phyloP scores from a whole-genome alignment of 2,113 vertebrate species.

The Notarius quadriscutis region DNA sequence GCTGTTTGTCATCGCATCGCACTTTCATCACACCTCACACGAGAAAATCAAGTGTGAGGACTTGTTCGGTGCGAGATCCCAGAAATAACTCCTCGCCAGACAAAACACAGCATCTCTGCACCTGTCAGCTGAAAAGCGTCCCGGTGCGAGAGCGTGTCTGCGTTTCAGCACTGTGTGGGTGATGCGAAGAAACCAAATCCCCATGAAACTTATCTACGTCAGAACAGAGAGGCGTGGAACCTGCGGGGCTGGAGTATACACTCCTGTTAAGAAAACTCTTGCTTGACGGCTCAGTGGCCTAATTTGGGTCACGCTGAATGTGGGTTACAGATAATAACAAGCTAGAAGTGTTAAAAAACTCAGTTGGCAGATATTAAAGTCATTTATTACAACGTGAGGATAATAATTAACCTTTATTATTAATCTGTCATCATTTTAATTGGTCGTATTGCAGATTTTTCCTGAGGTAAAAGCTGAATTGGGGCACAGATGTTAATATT shows the following conservation, averaged over 20 bases:
- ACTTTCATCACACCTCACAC: conserved; percentile 44
- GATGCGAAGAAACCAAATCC: not conserved
- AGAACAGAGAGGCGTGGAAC: not conserved
- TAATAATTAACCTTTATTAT: conserved; percentile 3
- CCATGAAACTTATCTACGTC: conserved; percentile 12
- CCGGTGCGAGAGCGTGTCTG: not conserved
- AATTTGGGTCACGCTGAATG: not conserved
- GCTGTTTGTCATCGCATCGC: conserved; percentile 46
- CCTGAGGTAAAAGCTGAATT: not conserved
- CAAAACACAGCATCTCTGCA: conserved; percentile 17
- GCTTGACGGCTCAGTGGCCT: conserved; percentile 26
- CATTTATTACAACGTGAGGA: not conserved
- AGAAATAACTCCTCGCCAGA: conserved; percentile 27
- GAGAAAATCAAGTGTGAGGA: conserved; percentile 39
- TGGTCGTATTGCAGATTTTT: not conserved
- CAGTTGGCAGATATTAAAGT: not conserved
- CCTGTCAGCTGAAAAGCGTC: conserved; percentile 18
- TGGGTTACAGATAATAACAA: conserved; percentile 10
- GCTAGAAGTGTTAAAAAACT: conserved; percentile 1
- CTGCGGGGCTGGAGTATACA: not conserved
- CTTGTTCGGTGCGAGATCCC: not conserved
- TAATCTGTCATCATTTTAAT: not conserved
- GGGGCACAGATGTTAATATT: not conserved
- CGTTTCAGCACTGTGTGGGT: not conserved
- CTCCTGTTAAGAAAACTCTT: not conserved